A percentile compares a stretch with the other conserved stretches of the same genome.
Conservation (phyloP, 1,140 invertebrate genomes). For the Triops cancriformis region DNA sequence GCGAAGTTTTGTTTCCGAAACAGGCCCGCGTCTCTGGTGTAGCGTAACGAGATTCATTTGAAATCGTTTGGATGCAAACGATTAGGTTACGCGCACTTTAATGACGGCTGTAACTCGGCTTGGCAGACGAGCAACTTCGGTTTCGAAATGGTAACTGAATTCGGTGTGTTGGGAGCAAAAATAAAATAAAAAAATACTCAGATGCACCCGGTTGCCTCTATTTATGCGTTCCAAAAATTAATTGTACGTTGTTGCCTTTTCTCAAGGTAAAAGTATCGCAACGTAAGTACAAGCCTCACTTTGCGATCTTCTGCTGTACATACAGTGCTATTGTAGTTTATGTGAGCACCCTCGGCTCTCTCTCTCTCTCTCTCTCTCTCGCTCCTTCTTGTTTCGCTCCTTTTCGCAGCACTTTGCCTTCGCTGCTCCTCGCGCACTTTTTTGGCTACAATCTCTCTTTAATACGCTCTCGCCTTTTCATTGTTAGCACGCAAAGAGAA, state of each 20-base stretch:
- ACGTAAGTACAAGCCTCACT: neutral
- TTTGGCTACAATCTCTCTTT: too few species aligned
- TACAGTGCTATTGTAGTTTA: neutral
- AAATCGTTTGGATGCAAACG: constrained; percentile 6
- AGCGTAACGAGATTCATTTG: neutral
- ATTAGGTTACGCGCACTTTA: neutral
- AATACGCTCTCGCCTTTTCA: too few species aligned
- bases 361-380: neutral
- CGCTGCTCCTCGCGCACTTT: too few species aligned
- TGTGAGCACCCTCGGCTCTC: neutral
- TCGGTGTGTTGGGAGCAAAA: neutral
- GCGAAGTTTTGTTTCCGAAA: too few species aligned
- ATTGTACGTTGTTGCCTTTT: neutral
- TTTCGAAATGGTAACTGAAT: neutral
- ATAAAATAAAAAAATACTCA: too few species aligned
- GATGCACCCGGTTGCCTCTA: neutral
- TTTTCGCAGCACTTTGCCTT: too few species aligned
- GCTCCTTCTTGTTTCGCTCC: neutral
- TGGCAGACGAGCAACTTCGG: neutral
- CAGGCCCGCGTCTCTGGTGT: too few species aligned
- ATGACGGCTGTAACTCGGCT: neutral
- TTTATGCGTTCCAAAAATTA: neutral
- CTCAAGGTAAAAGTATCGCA: neutral
- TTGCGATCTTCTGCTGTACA: neutral
- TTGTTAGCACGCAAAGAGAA: neutral